These are phyloP conservation scores for Listronotus oregonensis DNA, from an alignment of 1,140 invertebrate genomes.

Conservation along the genomic window DNA sequence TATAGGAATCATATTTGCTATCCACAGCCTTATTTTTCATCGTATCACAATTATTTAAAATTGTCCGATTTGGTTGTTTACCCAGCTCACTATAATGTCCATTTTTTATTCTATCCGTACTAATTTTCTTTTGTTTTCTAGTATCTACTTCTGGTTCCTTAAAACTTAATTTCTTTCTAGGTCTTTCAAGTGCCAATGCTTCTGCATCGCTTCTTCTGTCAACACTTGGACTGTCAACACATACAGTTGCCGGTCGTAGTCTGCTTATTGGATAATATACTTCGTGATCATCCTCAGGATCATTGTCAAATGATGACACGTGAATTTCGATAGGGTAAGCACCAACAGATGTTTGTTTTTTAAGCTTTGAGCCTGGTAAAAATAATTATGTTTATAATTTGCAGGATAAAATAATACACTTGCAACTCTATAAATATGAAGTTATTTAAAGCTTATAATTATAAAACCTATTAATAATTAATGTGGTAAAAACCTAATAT, in stretches of 20 bases:
- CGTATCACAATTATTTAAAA: slow-evolving; percentile 14
- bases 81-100: not conserved
- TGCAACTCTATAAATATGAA: too few species aligned
- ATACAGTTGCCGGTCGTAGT: slow-evolving; percentile 56
- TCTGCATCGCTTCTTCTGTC: slow-evolving; percentile 52
- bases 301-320: slow-evolving; percentile 42
- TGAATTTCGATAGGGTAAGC: slow-evolving; percentile 51
- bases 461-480: too few species aligned
- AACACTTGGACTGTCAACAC: slow-evolving; percentile 54
- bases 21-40: slow-evolving; percentile 18
- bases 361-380: slow-evolving; percentile 31
- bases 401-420: too few species aligned
- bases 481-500: too few species aligned
- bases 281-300: slow-evolving; percentile 47
- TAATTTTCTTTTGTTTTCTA: slow-evolving; percentile 13
- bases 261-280: slow-evolving; percentile 52
- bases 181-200: slow-evolving; percentile 64
- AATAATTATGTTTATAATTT: not conserved
- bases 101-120: slow-evolving; percentile 4
- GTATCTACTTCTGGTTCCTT: slow-evolving; percentile 78
- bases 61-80: not conserved
- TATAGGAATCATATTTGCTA: slow-evolving; percentile 2
- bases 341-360: slow-evolving; percentile 53
- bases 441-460: too few species aligned
- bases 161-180: slow-evolving; percentile 83